These are phyloP conservation scores for Caenorhabditis sp. DNA, from an alignment of 2,888 invertebrate species.

Conservation along the genomic window DNA sequence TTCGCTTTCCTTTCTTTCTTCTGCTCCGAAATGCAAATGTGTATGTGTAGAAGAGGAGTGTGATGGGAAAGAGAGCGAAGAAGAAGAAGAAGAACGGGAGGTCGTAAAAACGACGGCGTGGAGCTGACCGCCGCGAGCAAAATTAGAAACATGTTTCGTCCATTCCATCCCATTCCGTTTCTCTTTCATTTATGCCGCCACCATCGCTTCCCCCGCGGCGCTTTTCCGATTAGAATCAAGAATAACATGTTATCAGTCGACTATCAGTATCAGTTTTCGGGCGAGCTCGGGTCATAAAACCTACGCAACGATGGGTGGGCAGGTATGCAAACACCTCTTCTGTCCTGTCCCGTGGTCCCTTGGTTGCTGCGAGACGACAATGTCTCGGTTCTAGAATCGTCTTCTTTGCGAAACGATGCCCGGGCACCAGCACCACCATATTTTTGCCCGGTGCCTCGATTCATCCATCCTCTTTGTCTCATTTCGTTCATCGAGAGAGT, in stretches of 20 bases:
- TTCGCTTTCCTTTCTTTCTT: slow-evolving; percentile 1
- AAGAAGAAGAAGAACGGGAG: slow-evolving; percentile 57
- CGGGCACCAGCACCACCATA: slow-evolving; percentile 33
- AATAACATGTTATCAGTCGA: slow-evolving; percentile 15
- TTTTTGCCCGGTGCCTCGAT: slow-evolving; percentile 39
- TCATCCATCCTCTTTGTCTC: slow-evolving; percentile 57
- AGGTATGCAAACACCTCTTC: not conserved
- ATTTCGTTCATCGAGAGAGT: slow-evolving; percentile 35
- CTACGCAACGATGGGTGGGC: too few relatives aligned
- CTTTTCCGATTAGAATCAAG: not conserved
- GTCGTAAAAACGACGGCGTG: slow-evolving; percentile 56
- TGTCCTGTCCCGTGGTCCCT: too few relatives aligned
- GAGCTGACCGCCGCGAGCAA: slow-evolving; percentile 22
- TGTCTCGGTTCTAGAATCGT: too few relatives aligned
- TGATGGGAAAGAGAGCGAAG: slow-evolving; percentile 43
- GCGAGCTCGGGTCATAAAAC: slow-evolving; percentile 33
- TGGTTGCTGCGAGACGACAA: too few relatives aligned
- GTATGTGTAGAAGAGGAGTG: slow-evolving; percentile 33
- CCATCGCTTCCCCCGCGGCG: too few relatives aligned
- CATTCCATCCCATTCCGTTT: not conserved
- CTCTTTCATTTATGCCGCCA: slow-evolving; percentile 37
- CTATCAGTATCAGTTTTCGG: slow-evolving; percentile 27
- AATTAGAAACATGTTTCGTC: slow-evolving; percentile 56
- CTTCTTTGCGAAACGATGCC: slow-evolving; percentile 2
- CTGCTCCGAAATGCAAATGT: slow-evolving; percentile 55